phyloP scores from a whole-genome alignment of 2,888 invertebrate species.

The Steinernema hermaphroditum region DNA sequence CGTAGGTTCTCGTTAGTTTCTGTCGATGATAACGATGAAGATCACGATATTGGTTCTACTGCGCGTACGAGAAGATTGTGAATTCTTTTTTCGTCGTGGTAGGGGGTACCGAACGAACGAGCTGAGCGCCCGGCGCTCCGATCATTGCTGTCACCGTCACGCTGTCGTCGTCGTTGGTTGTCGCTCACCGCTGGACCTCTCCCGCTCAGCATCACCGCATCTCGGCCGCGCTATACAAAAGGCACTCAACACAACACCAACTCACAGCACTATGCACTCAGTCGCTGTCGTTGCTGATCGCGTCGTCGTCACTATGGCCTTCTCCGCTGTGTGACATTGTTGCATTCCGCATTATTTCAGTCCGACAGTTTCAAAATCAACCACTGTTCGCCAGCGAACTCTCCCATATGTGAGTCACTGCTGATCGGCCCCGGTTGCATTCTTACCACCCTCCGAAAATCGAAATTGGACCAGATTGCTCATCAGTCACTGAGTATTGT shows the following conservation, averaged over 20 bases:
- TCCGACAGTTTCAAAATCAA: background rate
- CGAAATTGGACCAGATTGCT: too few relatives aligned
- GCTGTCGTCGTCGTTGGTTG: conserved; percentile 13
- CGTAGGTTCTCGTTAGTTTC: background rate
- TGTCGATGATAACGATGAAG: background rate
- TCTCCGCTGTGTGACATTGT: background rate
- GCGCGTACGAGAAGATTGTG: background rate
- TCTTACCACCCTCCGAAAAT: too few relatives aligned
- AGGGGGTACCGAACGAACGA: conserved; percentile 15
- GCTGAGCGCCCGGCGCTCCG: background rate
- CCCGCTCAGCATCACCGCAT: conserved; percentile 22
- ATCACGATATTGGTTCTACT: background rate
- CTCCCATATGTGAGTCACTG: too few relatives aligned
- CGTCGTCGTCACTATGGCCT: background rate
- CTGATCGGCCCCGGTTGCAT: too few relatives aligned
- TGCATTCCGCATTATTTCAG: background rate
- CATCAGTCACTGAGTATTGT: too few relatives aligned
- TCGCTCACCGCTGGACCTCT: conserved; percentile 22
- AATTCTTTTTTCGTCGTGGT: conserved; percentile 1
- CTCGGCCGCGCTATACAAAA: conserved; percentile 26
- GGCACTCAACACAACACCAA: background rate
- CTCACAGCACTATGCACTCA: conserved; percentile 7
- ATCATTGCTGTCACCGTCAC: conserved; percentile 26
- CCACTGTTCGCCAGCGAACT: too few relatives aligned
- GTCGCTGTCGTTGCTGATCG: background rate